Conservation (phyloP, 2,888 invertebrate genomes). For the Masnerella sp. region DNA sequence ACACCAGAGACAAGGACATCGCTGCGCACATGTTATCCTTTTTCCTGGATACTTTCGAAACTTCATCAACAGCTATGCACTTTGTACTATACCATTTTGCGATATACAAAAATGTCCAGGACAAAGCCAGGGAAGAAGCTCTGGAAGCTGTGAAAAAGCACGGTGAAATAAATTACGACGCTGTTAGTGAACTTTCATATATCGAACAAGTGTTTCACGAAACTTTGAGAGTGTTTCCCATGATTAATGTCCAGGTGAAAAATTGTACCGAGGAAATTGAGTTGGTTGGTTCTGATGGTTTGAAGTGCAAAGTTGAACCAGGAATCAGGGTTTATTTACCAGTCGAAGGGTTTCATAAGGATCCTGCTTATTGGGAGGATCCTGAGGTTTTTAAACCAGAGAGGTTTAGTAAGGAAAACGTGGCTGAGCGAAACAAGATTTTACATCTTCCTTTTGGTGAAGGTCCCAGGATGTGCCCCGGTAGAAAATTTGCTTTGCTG, state of each 20-base stretch:
- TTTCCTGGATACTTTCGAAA: slow-evolving; percentile 79
- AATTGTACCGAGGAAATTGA: slow-evolving; percentile 56
- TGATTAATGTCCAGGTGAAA: slow-evolving; percentile 47
- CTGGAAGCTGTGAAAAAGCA: slow-evolving; percentile 66
- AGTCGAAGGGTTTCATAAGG: slow-evolving; percentile 64
- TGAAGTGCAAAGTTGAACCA: slow-evolving; percentile 59
- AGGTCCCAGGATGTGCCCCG: slow-evolving; percentile 70
- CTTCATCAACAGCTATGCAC: slow-evolving; percentile 78
- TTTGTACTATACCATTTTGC: slow-evolving; percentile 78
- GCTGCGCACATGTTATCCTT: slow-evolving; percentile 77
- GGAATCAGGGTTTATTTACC: slow-evolving; percentile 61
- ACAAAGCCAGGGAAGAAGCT: slow-evolving; percentile 77
- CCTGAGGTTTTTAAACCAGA: slow-evolving; percentile 69
- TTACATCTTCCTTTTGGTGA: slow-evolving; percentile 69
- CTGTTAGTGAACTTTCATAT: slow-evolving; percentile 78
- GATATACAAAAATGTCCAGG: slow-evolving; percentile 76
- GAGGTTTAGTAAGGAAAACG: slow-evolving; percentile 68
- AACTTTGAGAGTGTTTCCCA: slow-evolving; percentile 58
- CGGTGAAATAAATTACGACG: slow-evolving; percentile 76
- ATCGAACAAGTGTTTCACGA: slow-evolving; percentile 77
- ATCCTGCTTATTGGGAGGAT: slow-evolving; percentile 64
- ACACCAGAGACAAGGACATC: slow-evolving; percentile 62
- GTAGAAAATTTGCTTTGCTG: slow-evolving; percentile 66
- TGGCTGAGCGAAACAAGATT: slow-evolving; percentile 59
- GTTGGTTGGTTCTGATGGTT: slow-evolving; percentile 63